Conservation (phyloP, 2,113 vertebrate species). For the Pycnonotus jocosus region DNA sequence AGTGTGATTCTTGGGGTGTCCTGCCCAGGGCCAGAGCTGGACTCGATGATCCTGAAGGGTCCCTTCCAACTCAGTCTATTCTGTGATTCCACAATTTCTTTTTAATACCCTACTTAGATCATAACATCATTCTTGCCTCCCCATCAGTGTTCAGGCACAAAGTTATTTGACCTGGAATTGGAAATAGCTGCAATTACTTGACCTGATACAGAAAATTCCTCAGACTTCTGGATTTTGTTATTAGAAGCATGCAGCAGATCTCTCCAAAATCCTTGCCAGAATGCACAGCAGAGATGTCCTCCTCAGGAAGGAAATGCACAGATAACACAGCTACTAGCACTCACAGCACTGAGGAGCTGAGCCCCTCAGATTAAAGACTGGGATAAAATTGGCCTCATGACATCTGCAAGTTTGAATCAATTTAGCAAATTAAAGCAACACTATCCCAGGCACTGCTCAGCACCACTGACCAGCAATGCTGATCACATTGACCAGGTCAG, state of each 20-base stretch:
- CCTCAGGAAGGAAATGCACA: not conserved
- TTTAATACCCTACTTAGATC: not conserved
- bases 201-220: not conserved
- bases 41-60: accelerated
- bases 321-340: accelerated
- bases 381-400: not conserved
- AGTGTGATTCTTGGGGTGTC: not conserved
- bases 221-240: not conserved
- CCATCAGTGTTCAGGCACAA: not conserved
- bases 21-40: not conserved
- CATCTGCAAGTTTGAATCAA: not conserved
- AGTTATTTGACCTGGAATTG: not conserved
- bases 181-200: not conserved
- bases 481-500: not conserved
- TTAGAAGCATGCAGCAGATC: not conserved
- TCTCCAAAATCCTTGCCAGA: not conserved
- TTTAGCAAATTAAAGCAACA: not conserved
- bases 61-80: not conserved
- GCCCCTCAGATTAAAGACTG: accelerated
- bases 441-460: not conserved
- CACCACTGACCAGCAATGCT: not conserved
- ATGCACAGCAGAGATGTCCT: not conserved
- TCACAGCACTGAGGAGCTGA: not conserved
- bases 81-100: not conserved
- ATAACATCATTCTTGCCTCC: not conserved